Conservation (phyloP, 2,888 invertebrate species). For the Dryocosmus kuriphilus region DNA sequence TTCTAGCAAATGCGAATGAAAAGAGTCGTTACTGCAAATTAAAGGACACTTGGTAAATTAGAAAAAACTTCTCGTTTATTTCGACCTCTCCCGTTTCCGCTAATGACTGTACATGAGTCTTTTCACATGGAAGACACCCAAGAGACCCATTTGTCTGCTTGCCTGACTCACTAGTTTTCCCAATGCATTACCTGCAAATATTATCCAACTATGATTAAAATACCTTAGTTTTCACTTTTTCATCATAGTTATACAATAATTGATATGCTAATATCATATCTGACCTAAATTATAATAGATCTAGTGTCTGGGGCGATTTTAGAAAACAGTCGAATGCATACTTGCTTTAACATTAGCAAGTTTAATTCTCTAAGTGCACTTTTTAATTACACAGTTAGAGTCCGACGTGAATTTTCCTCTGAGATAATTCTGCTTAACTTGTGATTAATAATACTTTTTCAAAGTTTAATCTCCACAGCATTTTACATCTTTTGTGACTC, state of each 20-base stretch:
- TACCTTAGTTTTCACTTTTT: not conserved
- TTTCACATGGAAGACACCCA: conserved; percentile 7
- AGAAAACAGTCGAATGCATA: not conserved
- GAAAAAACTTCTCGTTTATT: not conserved
- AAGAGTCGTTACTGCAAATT: conserved; percentile 12
- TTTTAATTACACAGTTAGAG: conserved; percentile 23
- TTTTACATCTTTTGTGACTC: not conserved
- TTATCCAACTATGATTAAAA: conserved; percentile 4
- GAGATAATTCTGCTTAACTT: conserved; percentile 27
- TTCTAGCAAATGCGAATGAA: not conserved
- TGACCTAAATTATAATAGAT: not conserved
- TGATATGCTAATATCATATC: conserved; percentile 5
- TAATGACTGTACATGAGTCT: conserved; percentile 29
- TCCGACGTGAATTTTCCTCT: conserved; percentile 2
- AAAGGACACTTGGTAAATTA: conserved; percentile 7
- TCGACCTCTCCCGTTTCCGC: not conserved
- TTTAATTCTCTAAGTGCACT: conserved; percentile 38
- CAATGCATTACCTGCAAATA: conserved; percentile 17
- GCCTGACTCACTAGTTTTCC: not conserved
- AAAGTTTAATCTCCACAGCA: not conserved
- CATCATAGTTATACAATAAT: not conserved
- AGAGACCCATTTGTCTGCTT: conserved; percentile 10
- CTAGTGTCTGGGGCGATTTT: not conserved
- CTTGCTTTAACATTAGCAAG: conserved; percentile 24
- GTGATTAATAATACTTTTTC: conserved; percentile 16